Evolutionary conservation across 2,888 invertebrate genomes (phyloP).

Genomic region (Neocrepidodera transversa): DNA sequence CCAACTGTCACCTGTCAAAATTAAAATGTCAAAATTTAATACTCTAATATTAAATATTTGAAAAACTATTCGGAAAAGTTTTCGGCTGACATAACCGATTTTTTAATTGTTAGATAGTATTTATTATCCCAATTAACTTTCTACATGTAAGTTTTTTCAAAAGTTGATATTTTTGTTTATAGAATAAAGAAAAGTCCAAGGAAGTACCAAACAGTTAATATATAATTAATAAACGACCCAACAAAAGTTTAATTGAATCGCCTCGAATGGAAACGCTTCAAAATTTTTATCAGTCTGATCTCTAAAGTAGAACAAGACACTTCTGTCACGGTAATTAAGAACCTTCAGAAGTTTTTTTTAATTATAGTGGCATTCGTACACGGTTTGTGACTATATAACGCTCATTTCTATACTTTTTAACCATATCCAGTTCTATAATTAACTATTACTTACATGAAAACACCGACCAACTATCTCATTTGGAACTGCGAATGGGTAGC

Average conservation of each 20-base stretch:
- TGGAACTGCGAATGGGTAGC: conserved; percentile 20
- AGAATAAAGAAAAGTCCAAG: conserved; percentile 7
- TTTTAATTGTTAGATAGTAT: too few relatives aligned
- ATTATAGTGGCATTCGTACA: conserved; percentile 53
- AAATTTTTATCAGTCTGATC: conserved; percentile 42
- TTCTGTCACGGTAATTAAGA: conserved; percentile 55
- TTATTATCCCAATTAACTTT: too few relatives aligned
- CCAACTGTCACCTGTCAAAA: too few relatives aligned
- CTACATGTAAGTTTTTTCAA: too few relatives aligned
- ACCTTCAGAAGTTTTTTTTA: conserved; percentile 44
- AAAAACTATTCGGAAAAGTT: too few relatives aligned
- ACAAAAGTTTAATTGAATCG: conserved; percentile 36
- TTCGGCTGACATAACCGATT: too few relatives aligned
- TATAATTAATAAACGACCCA: conserved; percentile 35
- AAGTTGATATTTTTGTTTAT: too few relatives aligned
- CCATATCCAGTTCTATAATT: conserved; percentile 45
- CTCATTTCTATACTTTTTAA: conserved; percentile 43
- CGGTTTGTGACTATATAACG: conserved; percentile 49
- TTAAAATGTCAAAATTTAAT: too few relatives aligned
- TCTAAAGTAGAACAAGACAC: conserved; percentile 46
- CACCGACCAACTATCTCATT: conserved; percentile 33
- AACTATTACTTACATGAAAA: conserved; percentile 39
- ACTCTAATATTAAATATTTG: too few relatives aligned
- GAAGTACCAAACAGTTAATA: conserved; percentile 32
- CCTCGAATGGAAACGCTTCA: conserved; percentile 37